These are phyloP conservation scores for Galerucella nymphaeae DNA, from an alignment of 2,888 invertebrate genomes.

Conservation along the genomic window DNA sequence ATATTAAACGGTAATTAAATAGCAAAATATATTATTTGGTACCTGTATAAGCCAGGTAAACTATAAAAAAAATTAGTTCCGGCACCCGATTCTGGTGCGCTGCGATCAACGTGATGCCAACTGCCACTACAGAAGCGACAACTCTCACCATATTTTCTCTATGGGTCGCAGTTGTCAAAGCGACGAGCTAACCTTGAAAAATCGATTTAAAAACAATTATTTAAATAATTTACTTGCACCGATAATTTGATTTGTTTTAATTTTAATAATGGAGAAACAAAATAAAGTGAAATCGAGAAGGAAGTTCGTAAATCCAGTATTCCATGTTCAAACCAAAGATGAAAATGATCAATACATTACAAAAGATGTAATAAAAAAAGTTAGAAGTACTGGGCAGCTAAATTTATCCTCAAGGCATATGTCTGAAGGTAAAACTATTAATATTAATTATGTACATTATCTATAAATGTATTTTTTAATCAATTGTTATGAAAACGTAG, in stretches of 20 bases:
- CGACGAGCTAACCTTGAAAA: constrained; percentile 12
- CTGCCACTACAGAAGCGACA: no score
- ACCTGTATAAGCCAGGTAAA: no score
- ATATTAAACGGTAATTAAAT: no score
- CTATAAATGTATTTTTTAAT: not conserved
- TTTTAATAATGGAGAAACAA: constrained; percentile 34
- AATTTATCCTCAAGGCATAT: constrained; percentile 82
- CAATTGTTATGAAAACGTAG: not conserved
- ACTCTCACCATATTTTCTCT: no score
- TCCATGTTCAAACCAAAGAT: constrained; percentile 78
- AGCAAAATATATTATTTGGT: no score
- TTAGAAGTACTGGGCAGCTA: constrained; percentile 82
- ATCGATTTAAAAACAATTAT: constrained; percentile 19
- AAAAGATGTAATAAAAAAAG: constrained; percentile 78
- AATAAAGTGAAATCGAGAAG: constrained; percentile 59
- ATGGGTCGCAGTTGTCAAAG: not conserved
- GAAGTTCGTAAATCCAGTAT: constrained; percentile 69
- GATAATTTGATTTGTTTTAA: constrained; percentile 7
- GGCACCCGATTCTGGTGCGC: no score
- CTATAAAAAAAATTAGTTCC: no score
- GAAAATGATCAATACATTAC: constrained; percentile 78
- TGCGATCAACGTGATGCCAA: no score
- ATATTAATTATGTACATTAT: not conserved
- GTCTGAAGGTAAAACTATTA: constrained; percentile 71
- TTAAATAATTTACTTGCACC: constrained; percentile 4